Evolutionary conservation across 1,140 invertebrate species (phyloP).

Genomic region (Drosophila sp.): DNA sequence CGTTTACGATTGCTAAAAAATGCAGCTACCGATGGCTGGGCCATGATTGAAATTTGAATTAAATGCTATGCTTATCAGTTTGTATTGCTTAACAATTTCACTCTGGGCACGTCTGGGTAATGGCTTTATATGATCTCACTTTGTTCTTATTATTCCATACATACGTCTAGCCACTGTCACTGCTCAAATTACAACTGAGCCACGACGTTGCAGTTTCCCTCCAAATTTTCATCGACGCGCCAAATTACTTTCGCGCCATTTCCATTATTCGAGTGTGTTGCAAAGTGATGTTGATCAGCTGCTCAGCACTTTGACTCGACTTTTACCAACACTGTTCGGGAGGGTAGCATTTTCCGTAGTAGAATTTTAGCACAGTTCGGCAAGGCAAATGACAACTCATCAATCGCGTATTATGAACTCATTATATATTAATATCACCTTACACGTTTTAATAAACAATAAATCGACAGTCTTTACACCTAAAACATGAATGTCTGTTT

Average conservation of each 20-base stretch:
- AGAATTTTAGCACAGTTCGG: not conserved
- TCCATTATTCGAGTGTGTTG: conserved; percentile 45
- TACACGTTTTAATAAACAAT: not conserved
- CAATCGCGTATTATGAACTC: not conserved
- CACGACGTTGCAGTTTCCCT: conserved; percentile 71
- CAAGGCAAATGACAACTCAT: not conserved
- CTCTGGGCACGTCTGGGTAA: conserved; percentile 56
- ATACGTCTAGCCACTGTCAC: conserved; percentile 61
- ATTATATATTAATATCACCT: not conserved
- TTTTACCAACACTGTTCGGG: conserved; percentile 14
- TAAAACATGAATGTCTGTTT: conserved; percentile 22
- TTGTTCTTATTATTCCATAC: conserved; percentile 28
- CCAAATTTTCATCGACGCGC: conserved; percentile 68
- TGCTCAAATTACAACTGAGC: conserved; percentile 79
- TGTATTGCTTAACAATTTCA: conserved; percentile 47
- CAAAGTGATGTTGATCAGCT: conserved; percentile 42
- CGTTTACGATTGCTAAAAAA: conserved; percentile 90
- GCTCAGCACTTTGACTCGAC: not conserved
- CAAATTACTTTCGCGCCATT: conserved; percentile 51
- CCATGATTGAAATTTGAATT: conserved; percentile 85
- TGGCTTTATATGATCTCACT: conserved; percentile 17
- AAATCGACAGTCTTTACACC: not conserved
- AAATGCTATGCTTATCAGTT: conserved; percentile 32
- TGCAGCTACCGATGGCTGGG: conserved; percentile 89
- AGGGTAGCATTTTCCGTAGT: conserved; percentile 25